These are phyloP conservation scores for Polyergus mexicanus DNA, from an alignment of 1,140 invertebrate species.

Conservation along the genomic window DNA sequence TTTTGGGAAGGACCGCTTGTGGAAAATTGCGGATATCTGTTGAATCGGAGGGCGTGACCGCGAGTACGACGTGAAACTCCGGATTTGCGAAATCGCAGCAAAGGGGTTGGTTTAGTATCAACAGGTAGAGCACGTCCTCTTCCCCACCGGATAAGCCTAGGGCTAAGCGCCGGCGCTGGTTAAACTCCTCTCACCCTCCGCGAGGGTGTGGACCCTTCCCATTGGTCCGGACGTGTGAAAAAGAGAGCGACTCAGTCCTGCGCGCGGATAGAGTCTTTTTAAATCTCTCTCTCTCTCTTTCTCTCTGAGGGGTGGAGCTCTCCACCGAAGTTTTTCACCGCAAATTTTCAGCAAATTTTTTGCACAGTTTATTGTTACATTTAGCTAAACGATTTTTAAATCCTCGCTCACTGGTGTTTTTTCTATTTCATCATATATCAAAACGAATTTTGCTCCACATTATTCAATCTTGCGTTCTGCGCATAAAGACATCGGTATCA, in stretches of 20 bases:
- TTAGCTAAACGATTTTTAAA: not conserved
- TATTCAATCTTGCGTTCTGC: not conserved
- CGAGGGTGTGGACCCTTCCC: conserved; percentile 83
- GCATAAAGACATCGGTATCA: not conserved
- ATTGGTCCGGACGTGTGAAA: conserved; percentile 85
- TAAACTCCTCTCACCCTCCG: conserved; percentile 84
- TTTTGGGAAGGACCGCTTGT: not conserved
- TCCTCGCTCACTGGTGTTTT: too few relatives aligned
- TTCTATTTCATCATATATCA: not conserved
- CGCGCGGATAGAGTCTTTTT: conserved; percentile 78
- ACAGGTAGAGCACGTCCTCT: conserved; percentile 83
- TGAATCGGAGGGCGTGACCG: conserved; percentile 81
- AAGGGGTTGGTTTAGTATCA: conserved; percentile 86
- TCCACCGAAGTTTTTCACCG: conserved; percentile 12
- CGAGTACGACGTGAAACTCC: conserved; percentile 70
- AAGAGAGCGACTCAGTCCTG: conserved; percentile 79
- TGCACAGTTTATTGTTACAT: not conserved
- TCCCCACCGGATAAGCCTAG: conserved; percentile 84
- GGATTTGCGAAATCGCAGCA: conserved; percentile 85
- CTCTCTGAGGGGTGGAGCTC: conserved; percentile 54
- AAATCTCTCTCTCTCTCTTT: conserved; percentile 54
- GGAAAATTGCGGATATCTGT: conserved; percentile 6
- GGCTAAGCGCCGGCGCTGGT: conserved; percentile 86
- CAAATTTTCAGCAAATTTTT: not conserved
- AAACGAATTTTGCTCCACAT: not conserved